phyloP scores from a whole-genome alignment of 2,797 vertebrate species.

The Alfaro cultratus region DNA sequence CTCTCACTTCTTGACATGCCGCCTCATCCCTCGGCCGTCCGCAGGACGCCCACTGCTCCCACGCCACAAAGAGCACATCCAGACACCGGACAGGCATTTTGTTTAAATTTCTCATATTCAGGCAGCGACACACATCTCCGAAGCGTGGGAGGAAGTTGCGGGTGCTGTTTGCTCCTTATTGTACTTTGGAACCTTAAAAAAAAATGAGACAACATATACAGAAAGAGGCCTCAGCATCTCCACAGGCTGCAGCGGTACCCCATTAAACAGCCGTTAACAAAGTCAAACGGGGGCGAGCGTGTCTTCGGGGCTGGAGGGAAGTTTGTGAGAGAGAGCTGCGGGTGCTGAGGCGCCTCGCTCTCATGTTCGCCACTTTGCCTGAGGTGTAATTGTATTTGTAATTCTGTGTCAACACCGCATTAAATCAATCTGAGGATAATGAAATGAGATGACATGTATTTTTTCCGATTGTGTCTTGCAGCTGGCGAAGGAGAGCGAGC shows the following conservation, averaged over 20 bases:
- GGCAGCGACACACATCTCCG: slow-evolving; percentile 16
- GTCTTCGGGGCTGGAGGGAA: slow-evolving; percentile 65
- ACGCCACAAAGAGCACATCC: slow-evolving; percentile 7
- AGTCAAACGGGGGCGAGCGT: slow-evolving; percentile 74
- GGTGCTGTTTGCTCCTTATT: slow-evolving; percentile 31
- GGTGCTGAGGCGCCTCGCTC: slow-evolving; percentile 46
- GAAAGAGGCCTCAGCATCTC: slow-evolving; percentile 45
- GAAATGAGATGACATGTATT: slow-evolving; percentile 35
- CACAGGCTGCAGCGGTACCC: slow-evolving; percentile 52
- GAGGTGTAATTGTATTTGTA: slow-evolving; percentile 59
- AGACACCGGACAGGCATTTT: slow-evolving; percentile 17
- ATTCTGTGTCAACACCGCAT: slow-evolving; percentile 57
- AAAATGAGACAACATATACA: background rate
- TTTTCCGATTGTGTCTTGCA: slow-evolving; percentile 65
- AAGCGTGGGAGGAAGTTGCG: slow-evolving; percentile 35
- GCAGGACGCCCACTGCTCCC: slow-evolving; percentile 44
- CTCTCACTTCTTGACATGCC: slow-evolving; percentile 62
- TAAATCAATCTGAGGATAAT: slow-evolving; percentile 44
- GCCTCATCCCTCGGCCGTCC: slow-evolving; percentile 57
- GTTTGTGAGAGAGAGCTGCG: slow-evolving; percentile 47
- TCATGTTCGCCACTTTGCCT: slow-evolving; percentile 46
- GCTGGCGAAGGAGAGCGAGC: slow-evolving; percentile 97
- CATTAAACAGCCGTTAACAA: slow-evolving; percentile 68
- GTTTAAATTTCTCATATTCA: slow-evolving; percentile 35
- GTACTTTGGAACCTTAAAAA: slow-evolving; percentile 6